Conservation (phyloP, 2,888 invertebrate species). For the Lumbricus terrestris region DNA sequence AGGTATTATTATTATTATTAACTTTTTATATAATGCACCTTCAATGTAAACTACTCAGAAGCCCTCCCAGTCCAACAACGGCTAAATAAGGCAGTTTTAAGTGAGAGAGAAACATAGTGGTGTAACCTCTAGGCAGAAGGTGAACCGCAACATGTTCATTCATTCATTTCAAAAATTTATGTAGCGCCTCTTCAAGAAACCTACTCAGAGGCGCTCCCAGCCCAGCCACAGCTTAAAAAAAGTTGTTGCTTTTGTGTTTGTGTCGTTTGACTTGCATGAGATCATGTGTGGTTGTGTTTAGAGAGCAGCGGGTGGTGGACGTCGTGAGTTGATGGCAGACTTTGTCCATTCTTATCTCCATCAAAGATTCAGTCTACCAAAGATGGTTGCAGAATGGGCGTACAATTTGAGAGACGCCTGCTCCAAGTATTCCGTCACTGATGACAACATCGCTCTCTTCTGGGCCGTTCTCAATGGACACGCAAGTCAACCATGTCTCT, state of each 20-base stretch:
- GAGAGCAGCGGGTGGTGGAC: slow-evolving; percentile 50
- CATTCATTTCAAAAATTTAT: no score
- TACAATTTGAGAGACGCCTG: slow-evolving; percentile 57
- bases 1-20: no score
- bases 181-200: no score
- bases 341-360: slow-evolving; percentile 52
- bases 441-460: slow-evolving; percentile 52
- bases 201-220: no score
- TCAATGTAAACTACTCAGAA: no score
- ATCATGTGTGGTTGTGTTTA: slow-evolving; percentile 33
- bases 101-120: no score
- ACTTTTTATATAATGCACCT: no score
- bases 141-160: no score
- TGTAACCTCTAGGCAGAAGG: no score
- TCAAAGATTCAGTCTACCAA: slow-evolving; percentile 48
- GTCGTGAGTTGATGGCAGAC: slow-evolving; percentile 47
- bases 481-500: slow-evolving; percentile 38
- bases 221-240: no score
- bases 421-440: slow-evolving; percentile 52
- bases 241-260: neutral
- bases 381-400: slow-evolving; percentile 57
- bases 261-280: neutral
- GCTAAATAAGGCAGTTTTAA: no score
- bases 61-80: no score
- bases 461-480: slow-evolving; percentile 50